Conservation (phyloP, 2,113 vertebrate genomes). For the Galemys pyrenaicus region DNA sequence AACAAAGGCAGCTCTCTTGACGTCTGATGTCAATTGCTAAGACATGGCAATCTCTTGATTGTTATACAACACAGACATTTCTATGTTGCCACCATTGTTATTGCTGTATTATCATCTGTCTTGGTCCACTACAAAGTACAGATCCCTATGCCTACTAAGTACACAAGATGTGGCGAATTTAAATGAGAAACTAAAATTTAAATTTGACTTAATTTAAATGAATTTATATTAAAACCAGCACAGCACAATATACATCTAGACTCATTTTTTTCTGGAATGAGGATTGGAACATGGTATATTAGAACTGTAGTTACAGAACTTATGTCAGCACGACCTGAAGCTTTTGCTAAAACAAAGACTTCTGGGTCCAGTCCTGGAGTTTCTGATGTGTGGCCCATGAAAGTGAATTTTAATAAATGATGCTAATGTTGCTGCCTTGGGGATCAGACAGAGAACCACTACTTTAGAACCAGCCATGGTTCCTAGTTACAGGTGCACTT, state of each 20-base stretch:
- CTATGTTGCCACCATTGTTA: background rate
- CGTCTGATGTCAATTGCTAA: background rate
- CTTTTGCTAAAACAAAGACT: background rate
- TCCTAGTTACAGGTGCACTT: background rate
- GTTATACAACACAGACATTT: background rate
- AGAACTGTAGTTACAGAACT: background rate
- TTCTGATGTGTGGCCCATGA: background rate
- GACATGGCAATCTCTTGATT: background rate
- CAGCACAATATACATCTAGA: background rate
- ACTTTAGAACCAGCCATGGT: accelerated
- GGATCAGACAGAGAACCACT: background rate
- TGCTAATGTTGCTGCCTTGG: background rate
- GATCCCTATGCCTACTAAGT: background rate
- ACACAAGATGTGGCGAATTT: background rate
- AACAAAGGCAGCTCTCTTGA: background rate
- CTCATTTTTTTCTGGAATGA: background rate
- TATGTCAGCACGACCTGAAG: background rate
- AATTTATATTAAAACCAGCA: background rate
- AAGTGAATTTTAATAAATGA: background rate
- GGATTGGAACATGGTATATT: background rate
- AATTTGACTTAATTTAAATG: background rate
- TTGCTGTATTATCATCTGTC: background rate
- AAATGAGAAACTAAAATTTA: background rate
- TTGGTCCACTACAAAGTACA: background rate
- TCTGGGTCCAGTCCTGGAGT: background rate